A percentile compares a stretch with the other conserved stretches of the same genome.
These are phyloP conservation scores for Pocillopora verrucosa DNA, from an alignment of 64 coral and sea anemone species.

Conservation along the genomic window DNA sequence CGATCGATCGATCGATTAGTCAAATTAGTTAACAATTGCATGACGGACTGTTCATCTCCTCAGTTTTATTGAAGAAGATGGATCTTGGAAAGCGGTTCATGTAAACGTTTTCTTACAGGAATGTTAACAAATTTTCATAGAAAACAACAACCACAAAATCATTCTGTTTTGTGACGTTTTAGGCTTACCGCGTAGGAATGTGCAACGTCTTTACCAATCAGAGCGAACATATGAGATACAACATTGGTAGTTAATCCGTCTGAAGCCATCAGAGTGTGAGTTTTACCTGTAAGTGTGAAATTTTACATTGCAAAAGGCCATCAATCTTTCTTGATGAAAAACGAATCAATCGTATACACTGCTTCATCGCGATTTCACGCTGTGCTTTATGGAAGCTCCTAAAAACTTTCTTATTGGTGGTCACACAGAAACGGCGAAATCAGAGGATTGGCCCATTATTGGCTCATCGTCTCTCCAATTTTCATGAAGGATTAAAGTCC, in stretches of 20 bases:
- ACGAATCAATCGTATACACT: neutral
- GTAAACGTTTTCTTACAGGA: no score
- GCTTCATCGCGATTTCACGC: no score
- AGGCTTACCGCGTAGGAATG: constrained; percentile 75
- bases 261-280: constrained; percentile 77
- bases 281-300: constrained; percentile 59
- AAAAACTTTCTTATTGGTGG: no score
- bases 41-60: neutral
- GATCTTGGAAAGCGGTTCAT: no score
- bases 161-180: neutral
- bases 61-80: no score
- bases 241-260: constrained; percentile 65
- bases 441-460: no score
- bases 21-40: neutral
- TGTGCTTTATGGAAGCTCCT: no score
- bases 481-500: no score
- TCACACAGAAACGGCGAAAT: no score
- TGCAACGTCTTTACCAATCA: constrained; percentile 59
- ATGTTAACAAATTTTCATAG: no score
- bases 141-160: neutral
- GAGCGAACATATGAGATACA: constrained; percentile 67
- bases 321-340: neutral
- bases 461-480: no score
- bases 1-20: neutral
- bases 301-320: neutral